Base-by-base conservation (phyloP, 2,113 vertebrate species). In the Chamaetylas fuelleborni region DNA sequence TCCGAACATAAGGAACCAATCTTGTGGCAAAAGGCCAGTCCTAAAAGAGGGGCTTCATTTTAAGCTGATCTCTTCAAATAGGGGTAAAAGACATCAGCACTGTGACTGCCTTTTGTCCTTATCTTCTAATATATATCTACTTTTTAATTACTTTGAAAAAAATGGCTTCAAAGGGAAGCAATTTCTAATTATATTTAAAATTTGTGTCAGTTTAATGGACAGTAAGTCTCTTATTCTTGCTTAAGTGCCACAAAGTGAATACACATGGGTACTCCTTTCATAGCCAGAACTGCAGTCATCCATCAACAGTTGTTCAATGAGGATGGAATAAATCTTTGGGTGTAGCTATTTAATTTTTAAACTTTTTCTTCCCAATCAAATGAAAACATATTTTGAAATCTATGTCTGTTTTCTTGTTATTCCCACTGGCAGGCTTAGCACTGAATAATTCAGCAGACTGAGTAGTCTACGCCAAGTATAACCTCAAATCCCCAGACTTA, bases 371-470 rank as follows among this genome's bases (percentile, higher is more conserved):
- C 61, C 78, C 53, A 72, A 94, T 93, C 51, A 91, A 92, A 95
- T 53, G 57, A 94, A 96, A 95, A 86, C 62, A 88, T 48, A 80
- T 94, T 97, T 94, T 69, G 67, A 95, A 91, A 88, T 74, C 88
- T 74, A 51, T 71, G 61, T 90, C 85, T 86, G 64, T 96, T 97
- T 88, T 93, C 72, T 90, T 88, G 23, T 91, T 73, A 82, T 90
- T 94, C 94, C 97, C 92, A 91, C 33, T 83, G 65, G 69, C 62
- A 84, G 65, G 14, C 58, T 81, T 88, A 93, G 28, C 62, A 88
- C 45, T 97, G 93, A 97, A 97, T 96, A 97, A 98, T 97, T 97
- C 84, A 96, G 78, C 81, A 89, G 82, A 83, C 51, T 80, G 91
- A 90, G 31, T 90, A 88, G 72, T 64, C 60, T 86, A 47, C 51